Percentiles rank a stretch among this genome's conserved stretches.
Conservation (phyloP, 2,888 invertebrate genomes). For the Chymomyza procnemis region DNA sequence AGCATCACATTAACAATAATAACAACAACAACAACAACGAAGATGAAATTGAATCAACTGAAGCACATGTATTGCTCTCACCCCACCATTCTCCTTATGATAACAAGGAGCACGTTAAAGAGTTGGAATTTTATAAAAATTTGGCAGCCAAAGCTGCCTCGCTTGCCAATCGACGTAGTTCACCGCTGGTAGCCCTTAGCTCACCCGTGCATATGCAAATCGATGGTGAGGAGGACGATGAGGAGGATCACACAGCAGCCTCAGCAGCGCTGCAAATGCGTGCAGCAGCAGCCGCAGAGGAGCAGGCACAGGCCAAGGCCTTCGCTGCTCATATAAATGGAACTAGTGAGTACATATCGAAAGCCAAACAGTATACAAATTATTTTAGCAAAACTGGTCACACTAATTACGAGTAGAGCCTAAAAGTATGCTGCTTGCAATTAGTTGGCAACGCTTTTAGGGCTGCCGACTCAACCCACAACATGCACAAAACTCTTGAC, state of each 20-base stretch:
- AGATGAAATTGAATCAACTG: conserved; percentile 52
- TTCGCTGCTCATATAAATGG: conserved; percentile 83
- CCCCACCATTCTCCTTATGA: conserved; percentile 61
- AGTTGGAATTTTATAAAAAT: conserved; percentile 77
- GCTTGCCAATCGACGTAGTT: conserved; percentile 61
- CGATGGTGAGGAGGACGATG: conserved; percentile 61
- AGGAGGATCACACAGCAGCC: conserved; percentile 32
- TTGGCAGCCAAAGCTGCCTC: conserved; percentile 75
- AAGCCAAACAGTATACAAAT: conserved; percentile 55
- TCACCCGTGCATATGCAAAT: conserved; percentile 70
- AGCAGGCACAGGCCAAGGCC: conserved; percentile 77
- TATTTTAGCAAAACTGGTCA: conserved; percentile 15
- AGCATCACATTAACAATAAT: conserved; percentile 33
- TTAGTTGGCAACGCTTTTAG: conserved; percentile 46
- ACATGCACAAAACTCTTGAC: conserved; percentile 1
- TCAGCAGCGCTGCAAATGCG: conserved; percentile 46
- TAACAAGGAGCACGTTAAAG: conserved; percentile 74
- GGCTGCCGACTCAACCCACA: conserved; percentile 25
- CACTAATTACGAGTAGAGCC: neutral
- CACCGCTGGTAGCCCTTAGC: conserved; percentile 27
- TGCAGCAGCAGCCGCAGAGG: conserved; percentile 36
- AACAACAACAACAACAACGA: conserved; percentile 40
- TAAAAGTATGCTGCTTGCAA: conserved; percentile 45
- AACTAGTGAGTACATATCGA: conserved; percentile 82
- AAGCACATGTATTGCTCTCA: conserved; percentile 43